Evolutionary conservation across 2,888 invertebrate species (phyloP), one percentile per base, ranked within the genome.

Genomic region (Silvanus unidentatus): DNA sequence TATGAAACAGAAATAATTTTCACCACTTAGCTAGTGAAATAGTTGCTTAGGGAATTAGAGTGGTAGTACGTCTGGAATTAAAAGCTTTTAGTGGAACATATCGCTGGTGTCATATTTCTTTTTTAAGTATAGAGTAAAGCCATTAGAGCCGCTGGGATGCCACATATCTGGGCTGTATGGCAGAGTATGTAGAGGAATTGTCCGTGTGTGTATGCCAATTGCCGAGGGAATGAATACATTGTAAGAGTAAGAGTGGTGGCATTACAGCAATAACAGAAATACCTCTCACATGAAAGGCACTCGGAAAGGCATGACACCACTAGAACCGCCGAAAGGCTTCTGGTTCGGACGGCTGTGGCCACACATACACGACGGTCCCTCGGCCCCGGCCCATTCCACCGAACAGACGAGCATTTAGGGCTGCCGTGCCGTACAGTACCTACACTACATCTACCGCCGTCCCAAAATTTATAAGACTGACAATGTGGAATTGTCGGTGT

Each of bases 401-500:
- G n/a, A n/a, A n/a, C n/a, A n/a, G n/a, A n/a, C n/a, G n/a, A n/a
- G n/a, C n/a, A n/a, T n/a, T n/a, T n/a, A n/a, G n/a, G n/a, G n/a
- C n/a, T n/a, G n/a, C n/a, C n/a, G n/a, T n/a, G n/a, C n/a, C n/a
- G n/a, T n/a, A n/a, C n/a, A n/a, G n/a, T n/a, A n/a, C n/a, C n/a
- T n/a, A n/a, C n/a, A n/a, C n/a, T n/a, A n/a, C n/a, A n/a, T n/a
- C n/a, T n/a, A n/a, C 39, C 43, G 27, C 16, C 28, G 13, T 12
- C 10, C n/a, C 32, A 22, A 22, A 22, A 22, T 22, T 22, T 12
- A 32, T 32, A 32, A 32, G 32, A 22, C 22, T 37, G 37, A 37
- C 37, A 40, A 28, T 16, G 28, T 30, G 27, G 39, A 38, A 55
- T 52, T 55, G 55, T 56, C 51, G 52, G 49, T 42, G 50, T 49